Percentiles rank a stretch among this genome's conserved stretches.
phyloP scores from a whole-genome alignment of 2,888 invertebrate species.

The Acheta domesticus region DNA sequence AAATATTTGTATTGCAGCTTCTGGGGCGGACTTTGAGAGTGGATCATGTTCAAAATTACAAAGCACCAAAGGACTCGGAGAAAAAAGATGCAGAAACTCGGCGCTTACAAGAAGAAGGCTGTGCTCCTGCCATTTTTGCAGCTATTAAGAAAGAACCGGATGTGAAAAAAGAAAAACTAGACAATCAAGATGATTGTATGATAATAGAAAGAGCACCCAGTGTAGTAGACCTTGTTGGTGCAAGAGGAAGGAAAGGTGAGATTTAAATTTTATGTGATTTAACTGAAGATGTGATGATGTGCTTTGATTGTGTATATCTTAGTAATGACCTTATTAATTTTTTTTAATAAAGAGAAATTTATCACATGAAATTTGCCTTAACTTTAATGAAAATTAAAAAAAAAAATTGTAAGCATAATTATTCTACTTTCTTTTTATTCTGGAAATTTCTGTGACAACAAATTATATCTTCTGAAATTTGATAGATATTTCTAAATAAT shows the following conservation, averaged over 20 bases:
- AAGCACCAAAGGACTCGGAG: constrained; percentile 84
- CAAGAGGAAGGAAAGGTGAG: constrained; percentile 32
- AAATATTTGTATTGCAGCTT: constrained; percentile 54
- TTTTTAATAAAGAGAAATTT: no score
- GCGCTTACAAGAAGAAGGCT: constrained; percentile 75
- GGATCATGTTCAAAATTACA: constrained; percentile 94
- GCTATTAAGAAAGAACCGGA: neutral
- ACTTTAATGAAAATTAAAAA: no score
- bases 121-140: constrained; percentile 63
- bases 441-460: no score
- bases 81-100: constrained; percentile 72
- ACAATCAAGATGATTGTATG: neutral
- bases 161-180: neutral
- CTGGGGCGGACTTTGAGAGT: constrained; percentile 83
- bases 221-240: neutral
- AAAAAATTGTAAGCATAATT: no score
- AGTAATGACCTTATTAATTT: no score
- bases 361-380: no score
- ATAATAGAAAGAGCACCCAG: neutral
- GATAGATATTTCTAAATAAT: no score
- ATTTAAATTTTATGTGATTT: neutral
- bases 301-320: no score
- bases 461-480: no score
- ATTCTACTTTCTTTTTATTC: no score
- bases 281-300: no score